Base-by-base conservation (phyloP, 1,140 invertebrate genomes). In the Conus betulinus region DNA sequence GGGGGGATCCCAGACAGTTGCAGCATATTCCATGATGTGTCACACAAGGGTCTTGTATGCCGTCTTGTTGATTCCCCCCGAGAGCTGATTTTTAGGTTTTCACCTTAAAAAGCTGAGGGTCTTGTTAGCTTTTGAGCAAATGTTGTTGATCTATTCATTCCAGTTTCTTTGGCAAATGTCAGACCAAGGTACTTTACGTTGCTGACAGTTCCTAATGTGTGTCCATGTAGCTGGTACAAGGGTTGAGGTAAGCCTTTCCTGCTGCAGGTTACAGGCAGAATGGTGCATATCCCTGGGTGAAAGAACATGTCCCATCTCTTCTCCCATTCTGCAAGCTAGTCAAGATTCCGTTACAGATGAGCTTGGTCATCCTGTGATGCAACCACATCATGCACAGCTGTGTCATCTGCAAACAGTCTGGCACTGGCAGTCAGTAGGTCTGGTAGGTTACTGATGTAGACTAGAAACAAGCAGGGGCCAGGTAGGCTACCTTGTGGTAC, bases 31-130 rank as follows among this genome's bases (percentile, higher is more conserved):
- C 11, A 90, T 51, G n/a, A 83, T 84, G 13, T 60, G 87, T 87
- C 82, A 76, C 20, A 90, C 83, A 15, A 91, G 76, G 17, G 90
- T 74, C 20, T 76, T 89, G 87, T 91, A 91, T 27, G 86, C 88
- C 7, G n/a, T 53, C n/a, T 55, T 85, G 55, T 90, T 87, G 53
- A 87, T 67, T 20, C n/a, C n/a, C 23, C 53, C 51, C 7, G 84
- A 1, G 86, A 90, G n/a, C 76, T 27, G 23, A 88, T 85, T 13
- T 90, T 63, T 25, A 90, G 57, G 82, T n/a, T 88, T 88, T 5
- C 60, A 25, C 51, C 83, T 76, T n/a, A 83, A 82, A 53, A 90
- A 88, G 17, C 83, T 82, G 17, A 82, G 23, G 15, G 60, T 86
- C 57, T 79, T 67, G n/a, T 25, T 74, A 20, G 20, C 67, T 25